Percentiles rank a stretch among this genome's conserved stretches.
Evolutionary conservation across 2,888 invertebrate genomes (phyloP).

Genomic region (Trachelus stipa): DNA sequence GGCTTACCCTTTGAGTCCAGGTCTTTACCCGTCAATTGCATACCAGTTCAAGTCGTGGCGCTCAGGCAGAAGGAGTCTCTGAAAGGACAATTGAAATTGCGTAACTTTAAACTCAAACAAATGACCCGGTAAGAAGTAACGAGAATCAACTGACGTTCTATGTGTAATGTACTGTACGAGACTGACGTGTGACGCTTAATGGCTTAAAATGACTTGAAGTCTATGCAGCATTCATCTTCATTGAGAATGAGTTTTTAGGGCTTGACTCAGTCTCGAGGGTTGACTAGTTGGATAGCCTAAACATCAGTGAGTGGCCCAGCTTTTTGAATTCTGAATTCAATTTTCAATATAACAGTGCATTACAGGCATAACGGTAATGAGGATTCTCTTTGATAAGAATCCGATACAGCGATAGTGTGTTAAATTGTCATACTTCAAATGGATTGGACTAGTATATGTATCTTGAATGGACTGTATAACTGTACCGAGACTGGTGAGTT

Average conservation of each 20-base stretch:
- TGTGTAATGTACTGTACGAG: constrained; percentile 20
- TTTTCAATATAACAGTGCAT: neutral
- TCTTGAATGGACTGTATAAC: neutral
- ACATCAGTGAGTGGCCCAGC: neutral
- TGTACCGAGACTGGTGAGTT: neutral
- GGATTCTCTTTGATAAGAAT: neutral
- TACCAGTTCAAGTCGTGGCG: constrained; percentile 51
- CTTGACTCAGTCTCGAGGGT: neutral
- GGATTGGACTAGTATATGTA: neutral
- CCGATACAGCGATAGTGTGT: neutral
- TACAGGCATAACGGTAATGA: neutral
- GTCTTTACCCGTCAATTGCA: constrained; percentile 52
- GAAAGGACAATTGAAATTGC: constrained; percentile 57
- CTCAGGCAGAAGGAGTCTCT: constrained; percentile 54
- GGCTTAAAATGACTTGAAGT: constrained; percentile 15
- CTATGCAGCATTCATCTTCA: constrained; percentile 23
- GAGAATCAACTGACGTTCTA: constrained; percentile 42
- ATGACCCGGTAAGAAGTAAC: constrained; percentile 56
- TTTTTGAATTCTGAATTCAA: neutral
- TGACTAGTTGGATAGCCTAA: neutral
- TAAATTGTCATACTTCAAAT: neutral
- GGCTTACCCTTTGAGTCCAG: constrained; percentile 49
- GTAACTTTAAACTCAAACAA: constrained; percentile 58
- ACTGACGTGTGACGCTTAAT: constrained; percentile 11
- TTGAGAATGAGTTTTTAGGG: constrained; percentile 14